Evolutionary conservation across 2,113 vertebrate genomes (phyloP).

Genomic region (Terrapene triunguis): DNA sequence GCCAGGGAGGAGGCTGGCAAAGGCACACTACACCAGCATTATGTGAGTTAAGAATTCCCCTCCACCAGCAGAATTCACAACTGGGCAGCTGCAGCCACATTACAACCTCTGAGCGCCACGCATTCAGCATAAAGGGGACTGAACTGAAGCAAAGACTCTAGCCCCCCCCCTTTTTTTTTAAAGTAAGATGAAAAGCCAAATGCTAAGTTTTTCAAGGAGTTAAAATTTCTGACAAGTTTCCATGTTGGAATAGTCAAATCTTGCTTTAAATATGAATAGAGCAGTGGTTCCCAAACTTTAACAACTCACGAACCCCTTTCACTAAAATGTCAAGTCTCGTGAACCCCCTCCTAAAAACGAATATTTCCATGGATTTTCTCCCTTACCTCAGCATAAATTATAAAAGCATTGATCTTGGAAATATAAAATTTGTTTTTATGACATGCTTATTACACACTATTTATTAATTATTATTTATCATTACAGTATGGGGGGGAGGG

Average conservation of each 20-base stretch:
- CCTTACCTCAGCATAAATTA: too few species aligned
- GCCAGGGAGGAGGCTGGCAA: not conserved
- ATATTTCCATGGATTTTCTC: too few species aligned
- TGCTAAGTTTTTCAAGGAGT: not conserved
- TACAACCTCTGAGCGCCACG: not conserved
- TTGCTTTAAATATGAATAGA: not conserved
- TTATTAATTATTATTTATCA: too few species aligned
- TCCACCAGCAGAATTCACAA: not conserved
- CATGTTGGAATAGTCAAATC: not conserved
- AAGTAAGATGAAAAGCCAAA: not conserved
- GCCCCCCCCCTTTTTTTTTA: not conserved
- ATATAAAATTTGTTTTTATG: too few species aligned
- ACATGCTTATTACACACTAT: too few species aligned
- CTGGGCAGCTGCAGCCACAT: not conserved
- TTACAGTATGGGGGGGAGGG: too few species aligned
- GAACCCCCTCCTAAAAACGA: too few species aligned
- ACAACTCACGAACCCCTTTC: too few species aligned
- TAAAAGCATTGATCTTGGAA: too few species aligned
- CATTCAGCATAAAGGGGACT: not conserved
- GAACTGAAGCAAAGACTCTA: not conserved
- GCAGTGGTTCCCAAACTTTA: too few species aligned
- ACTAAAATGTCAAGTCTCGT: too few species aligned
- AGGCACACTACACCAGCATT: not conserved
- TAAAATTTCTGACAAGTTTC: not conserved
- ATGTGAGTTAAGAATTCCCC: not conserved